Conservation (phyloP, 2,113 vertebrate species). For the Mobula birostris region DNA sequence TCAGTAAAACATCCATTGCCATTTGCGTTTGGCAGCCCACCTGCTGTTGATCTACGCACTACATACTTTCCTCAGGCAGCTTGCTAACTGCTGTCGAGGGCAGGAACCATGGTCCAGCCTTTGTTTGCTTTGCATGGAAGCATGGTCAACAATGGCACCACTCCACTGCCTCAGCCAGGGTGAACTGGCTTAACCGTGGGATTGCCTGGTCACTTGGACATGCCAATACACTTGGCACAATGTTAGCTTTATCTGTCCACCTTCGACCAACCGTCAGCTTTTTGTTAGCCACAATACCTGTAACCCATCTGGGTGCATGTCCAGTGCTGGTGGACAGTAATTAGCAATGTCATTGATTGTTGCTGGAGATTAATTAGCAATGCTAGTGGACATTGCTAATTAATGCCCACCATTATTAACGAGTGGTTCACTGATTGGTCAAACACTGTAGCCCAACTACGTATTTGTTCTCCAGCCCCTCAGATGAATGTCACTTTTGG, state of each 20-base stretch:
- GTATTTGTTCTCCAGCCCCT: no score
- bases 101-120: background rate
- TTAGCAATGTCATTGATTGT: no score
- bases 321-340: no score
- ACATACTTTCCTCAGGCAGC: background rate
- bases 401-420: background rate
- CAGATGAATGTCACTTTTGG: background rate
- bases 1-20: background rate
- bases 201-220: background rate
- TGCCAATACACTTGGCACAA: background rate
- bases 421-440: background rate
- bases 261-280: background rate
- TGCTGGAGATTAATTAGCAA: no score
- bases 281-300: background rate
- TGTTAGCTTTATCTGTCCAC: background rate
- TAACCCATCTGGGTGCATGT: background rate
- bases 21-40: background rate
- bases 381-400: no score
- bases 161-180: background rate
- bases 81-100: background rate
- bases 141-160: background rate
- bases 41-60: background rate
- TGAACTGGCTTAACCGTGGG: background rate
- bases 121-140: background rate
- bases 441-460: background rate